Evolutionary conservation across 2,113 vertebrate species (phyloP).

Genomic region (Vulpes vulpes): DNA sequence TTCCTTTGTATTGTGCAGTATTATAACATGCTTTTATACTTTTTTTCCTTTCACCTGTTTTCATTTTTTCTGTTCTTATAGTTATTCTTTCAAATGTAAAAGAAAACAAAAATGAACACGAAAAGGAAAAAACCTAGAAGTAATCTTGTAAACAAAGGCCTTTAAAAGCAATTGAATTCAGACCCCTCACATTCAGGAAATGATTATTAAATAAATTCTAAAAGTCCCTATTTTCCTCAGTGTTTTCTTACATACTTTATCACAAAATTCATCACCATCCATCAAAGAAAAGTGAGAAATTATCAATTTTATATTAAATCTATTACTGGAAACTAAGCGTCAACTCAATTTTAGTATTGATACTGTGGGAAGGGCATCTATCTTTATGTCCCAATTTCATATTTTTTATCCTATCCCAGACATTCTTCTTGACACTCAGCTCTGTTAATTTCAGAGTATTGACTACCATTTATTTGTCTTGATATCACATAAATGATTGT

Average conservation of each 20-base stretch:
- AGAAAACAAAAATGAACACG: not conserved
- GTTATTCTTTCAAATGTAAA: not conserved
- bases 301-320: not conserved
- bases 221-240: not conserved
- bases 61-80: not conserved
- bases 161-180: conserved; percentile 37
- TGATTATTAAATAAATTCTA: not conserved
- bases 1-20: not conserved
- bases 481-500: not conserved
- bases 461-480: not conserved
- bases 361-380: not conserved
- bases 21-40: not conserved
- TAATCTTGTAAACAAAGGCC: not conserved
- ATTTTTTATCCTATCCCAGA: not conserved
- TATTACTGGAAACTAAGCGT: not conserved
- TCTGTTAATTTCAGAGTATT: not conserved
- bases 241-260: not conserved
- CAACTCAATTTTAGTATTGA: not conserved
- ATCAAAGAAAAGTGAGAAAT: not conserved
- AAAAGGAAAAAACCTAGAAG: not conserved
- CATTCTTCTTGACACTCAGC: not conserved
- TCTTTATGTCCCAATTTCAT: not conserved
- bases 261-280: not conserved
- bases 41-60: not conserved
- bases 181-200: not conserved